These are phyloP conservation scores for Cyanoderma ruficeps DNA, from an alignment of 2,113 vertebrate species.

Conservation along the genomic window DNA sequence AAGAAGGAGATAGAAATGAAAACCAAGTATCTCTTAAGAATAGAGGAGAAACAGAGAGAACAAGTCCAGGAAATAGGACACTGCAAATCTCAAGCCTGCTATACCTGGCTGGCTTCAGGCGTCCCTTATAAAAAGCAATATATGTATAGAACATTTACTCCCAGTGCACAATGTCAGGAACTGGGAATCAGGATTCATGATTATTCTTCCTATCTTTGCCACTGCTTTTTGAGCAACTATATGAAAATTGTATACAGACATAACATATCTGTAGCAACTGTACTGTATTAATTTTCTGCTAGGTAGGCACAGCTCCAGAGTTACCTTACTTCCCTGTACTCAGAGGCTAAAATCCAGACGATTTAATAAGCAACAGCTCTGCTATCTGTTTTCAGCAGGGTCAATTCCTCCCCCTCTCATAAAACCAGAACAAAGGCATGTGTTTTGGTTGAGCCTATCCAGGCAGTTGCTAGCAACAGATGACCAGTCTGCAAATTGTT, in stretches of 20 bases:
- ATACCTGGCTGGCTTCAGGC: background rate
- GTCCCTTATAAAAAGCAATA: background rate
- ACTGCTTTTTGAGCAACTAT: background rate
- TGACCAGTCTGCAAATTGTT: background rate
- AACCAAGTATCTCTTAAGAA: constrained; percentile 37
- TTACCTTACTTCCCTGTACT: background rate
- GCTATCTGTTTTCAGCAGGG: background rate
- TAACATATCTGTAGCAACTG: background rate
- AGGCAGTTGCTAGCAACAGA: background rate
- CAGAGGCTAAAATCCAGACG: background rate
- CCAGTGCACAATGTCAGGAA: background rate
- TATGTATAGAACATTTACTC: background rate
- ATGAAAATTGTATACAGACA: background rate
- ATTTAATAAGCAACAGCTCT: background rate
- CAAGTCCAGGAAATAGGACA: background rate
- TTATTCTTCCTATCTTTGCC: background rate
- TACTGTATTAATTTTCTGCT: background rate
- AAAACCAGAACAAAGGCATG: background rate
- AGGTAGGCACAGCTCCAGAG: background rate
- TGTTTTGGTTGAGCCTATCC: background rate
- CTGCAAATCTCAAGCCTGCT: background rate
- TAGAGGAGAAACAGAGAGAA: background rate
- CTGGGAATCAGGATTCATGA: background rate
- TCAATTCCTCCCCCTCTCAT: background rate
- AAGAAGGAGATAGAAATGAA: constrained; percentile 39